Base-by-base conservation (phyloP, 2,797 vertebrate genomes). In the Protonibea diacanthus region DNA sequence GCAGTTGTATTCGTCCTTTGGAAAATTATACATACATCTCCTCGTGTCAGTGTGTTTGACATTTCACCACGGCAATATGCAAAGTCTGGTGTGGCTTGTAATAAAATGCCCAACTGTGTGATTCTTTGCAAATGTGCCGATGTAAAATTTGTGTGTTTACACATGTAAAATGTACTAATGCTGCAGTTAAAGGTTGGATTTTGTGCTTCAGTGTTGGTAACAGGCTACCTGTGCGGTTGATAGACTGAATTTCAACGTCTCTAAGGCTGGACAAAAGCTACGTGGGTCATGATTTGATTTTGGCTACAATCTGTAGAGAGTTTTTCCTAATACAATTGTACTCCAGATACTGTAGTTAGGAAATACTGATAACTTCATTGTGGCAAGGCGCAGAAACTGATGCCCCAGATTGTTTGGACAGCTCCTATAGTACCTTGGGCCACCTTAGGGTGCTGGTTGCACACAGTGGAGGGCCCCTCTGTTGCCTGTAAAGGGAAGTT, bases 401-500 rank as follows among this genome's bases (percentile, higher is more conserved):
- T 70, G 75, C 45, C 76, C 71, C 67, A 49, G 63, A 82, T 68
- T 79, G 63, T 87, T 81, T 73, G 58, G 38, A 77, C n/a, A 62
- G 72, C 67, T 83, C 74, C 70, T 33, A 20, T 63, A 80, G 78
- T 56, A 86, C 72, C 70, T 74, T 21, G 71, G 67, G 76, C 76
- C 80, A 77, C 75, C 45, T 12, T 66, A 58, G 75, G 81, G 61
- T 69, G 61, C 88, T 71, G 74, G 82, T 78, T 68, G 61, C 51
- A 51, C 78, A 64, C 21, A 21, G 63, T 23, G 27, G 52, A 78
- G 61, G 56, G 59, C 74, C 82, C 72, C 55, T 66, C 48, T 78
- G 60, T 77, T 78, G 79, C 67, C 84, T 83, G 76, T 88, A 85
- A 89, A 93, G 89, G 89, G 91, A 93, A 91, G 91, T 92, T 91